phyloP scores from a whole-genome alignment of 1,140 invertebrate genomes.

The Caenorhabditis briggsae region DNA sequence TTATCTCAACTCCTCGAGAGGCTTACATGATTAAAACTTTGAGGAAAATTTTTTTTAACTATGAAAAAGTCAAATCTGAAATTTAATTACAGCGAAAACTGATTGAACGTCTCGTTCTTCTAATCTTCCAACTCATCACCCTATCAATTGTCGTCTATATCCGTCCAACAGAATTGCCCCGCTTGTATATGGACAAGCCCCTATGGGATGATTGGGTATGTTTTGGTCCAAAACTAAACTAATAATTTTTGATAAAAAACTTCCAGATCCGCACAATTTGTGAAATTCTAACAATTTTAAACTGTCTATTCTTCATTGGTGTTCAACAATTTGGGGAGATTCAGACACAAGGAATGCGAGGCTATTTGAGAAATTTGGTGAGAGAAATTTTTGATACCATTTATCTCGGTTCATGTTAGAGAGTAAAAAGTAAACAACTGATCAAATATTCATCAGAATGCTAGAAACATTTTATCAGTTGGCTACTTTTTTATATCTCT shows the following conservation, averaged over 20 bases:
- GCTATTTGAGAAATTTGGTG: conserved; percentile 93
- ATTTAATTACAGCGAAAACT: conserved; percentile 87
- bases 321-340: conserved; percentile 93
- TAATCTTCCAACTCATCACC: conserved; percentile 87
- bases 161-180: conserved; percentile 82
- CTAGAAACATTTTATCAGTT: too few species aligned
- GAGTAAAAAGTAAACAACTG: too few species aligned
- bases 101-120: conserved; percentile 88
- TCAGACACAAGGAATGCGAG: conserved; percentile 89
- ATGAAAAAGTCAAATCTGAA: too few species aligned
- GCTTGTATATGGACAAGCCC: conserved; percentile 79
- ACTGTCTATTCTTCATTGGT: conserved; percentile 89
- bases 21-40: too few species aligned
- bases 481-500: too few species aligned
- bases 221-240: not conserved
- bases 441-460: too few species aligned
- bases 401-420: too few species aligned
- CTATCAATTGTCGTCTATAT: conserved; percentile 91
- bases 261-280: conserved; percentile 83
- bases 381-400: conserved; percentile 62
- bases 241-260: conserved; percentile 40
- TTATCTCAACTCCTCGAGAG: too few species aligned
- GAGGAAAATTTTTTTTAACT: too few species aligned
- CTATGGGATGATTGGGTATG: conserved; percentile 78
- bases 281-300: conserved; percentile 87